Base-by-base conservation (phyloP, 2,113 vertebrate genomes). In the Dendropsophus ebraccatus region DNA sequence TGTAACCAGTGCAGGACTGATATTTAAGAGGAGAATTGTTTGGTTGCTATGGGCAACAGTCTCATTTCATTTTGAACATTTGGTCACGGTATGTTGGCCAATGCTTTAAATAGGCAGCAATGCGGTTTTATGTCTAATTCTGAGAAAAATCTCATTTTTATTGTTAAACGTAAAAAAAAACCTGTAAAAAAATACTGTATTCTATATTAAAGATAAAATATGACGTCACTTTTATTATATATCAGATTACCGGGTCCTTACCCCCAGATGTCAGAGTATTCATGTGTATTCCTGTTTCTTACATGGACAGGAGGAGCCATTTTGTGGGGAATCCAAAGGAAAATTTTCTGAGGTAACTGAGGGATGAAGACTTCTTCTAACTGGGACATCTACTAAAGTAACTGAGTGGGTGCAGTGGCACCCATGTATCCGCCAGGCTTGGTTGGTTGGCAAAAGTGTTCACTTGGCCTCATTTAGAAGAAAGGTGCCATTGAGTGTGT, bases 201-300 rank as follows among this genome's bases (percentile, higher is more conserved):
- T 50, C 13, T 58, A 37, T 80, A 14, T 25, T 62, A 17, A 45
- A 17, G 21, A 41, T 32, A 60, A 76, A 37, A 32, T 58, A n/a
- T 78, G 30, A 56, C 28, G 28, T 80, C 77, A 62, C 54, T 45
- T 60, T 41, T 80, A 37, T 41, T 45, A 80, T 35, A 62, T 62
- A 78, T 75, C n/a, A 13, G 25, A 10, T 62, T 80, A 25, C 56
- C 25, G 77, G 35, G 56, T 62, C 16, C 1, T 28, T 25, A 1
- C 77, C 52, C 37, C 41, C 21, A 62, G 37, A 80, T 60, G 35
- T 80, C 54, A 45, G n/a, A 10, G 32, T 80, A 62, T 80, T 56
- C 28, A 6, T 28, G 35, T 9, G 54, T 8, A n/a, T n/a, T n/a
- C 77, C 23, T 25, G 54, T 45, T n/a, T 13, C 77, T 35, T 30